A percentile compares a stretch with the other conserved stretches of the same genome.
phyloP scores from a whole-genome alignment of 2,113 vertebrate species.

The Chloropsis cyanopogon region DNA sequence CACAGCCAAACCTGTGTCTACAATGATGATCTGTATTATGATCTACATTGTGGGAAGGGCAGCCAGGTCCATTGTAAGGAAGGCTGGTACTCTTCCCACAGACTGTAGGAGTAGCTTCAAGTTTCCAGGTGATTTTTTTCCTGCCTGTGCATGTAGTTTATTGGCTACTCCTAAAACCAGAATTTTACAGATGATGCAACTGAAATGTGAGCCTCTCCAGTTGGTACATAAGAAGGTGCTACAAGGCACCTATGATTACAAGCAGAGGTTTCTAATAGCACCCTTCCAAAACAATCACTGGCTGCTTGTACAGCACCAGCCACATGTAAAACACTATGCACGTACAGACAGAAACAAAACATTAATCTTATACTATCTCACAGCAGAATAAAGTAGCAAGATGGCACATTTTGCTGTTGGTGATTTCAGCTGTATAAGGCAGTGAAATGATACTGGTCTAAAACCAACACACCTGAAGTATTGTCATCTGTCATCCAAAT shows the following conservation, averaged over 20 bases:
- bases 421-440: not conserved
- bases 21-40: not conserved
- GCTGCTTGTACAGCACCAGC: not conserved
- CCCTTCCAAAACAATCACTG: not conserved
- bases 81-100: not conserved
- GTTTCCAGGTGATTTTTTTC: not conserved
- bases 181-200: not conserved
- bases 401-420: not conserved
- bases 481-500: not conserved
- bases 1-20: not conserved
- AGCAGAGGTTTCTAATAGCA: not conserved
- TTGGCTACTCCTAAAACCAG: not conserved
- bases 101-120: not conserved
- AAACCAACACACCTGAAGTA: not conserved
- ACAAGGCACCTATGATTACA: accelerated
- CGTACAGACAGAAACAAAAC: not conserved
- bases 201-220: not conserved
- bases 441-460: not conserved
- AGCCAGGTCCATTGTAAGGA: not conserved
- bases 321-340: accelerated
- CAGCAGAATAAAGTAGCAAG: not conserved
- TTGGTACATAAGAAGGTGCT: not conserved
- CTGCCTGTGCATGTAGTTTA: not conserved
- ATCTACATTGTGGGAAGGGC: not conserved
- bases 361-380: not conserved